Conservation (phyloP, 2,113 vertebrate genomes). For the Odontesthes bonariensis region DNA sequence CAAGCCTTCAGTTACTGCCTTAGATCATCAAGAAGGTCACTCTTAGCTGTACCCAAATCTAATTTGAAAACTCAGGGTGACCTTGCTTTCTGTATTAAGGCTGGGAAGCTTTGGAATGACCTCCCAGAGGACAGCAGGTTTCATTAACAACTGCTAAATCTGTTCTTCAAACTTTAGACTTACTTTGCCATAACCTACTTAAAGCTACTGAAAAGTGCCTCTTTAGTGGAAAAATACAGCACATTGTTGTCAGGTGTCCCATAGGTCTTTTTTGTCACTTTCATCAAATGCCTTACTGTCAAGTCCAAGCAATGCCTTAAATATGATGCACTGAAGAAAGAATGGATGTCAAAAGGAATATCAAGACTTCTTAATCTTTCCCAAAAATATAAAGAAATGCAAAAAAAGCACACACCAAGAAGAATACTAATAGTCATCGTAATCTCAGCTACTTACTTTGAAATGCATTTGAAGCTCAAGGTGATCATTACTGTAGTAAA, state of each 20-base stretch:
- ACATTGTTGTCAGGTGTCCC: constrained; percentile 8
- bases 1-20: constrained; percentile 45
- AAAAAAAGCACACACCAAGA: background rate
- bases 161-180: constrained; percentile 39
- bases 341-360: background rate
- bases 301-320: background rate
- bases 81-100: constrained; percentile 53
- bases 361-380: background rate
- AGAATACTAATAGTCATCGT: background rate
- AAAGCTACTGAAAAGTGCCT: constrained; percentile 3
- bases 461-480: background rate
- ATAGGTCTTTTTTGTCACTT: background rate
- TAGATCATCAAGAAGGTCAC: constrained; percentile 59
- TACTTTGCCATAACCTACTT: constrained; percentile 37
- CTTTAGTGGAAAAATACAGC: constrained; percentile 7
- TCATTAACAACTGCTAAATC: constrained; percentile 50
- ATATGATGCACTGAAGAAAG: background rate
- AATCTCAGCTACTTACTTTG: background rate
- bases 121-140: constrained; percentile 49
- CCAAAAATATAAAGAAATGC: background rate
- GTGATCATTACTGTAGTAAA: background rate
- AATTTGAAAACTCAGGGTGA: constrained; percentile 63
- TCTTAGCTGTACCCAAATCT: constrained; percentile 58
- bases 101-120: constrained; percentile 47
- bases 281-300: background rate